Conservation (phyloP, 2,888 invertebrate species). For the Plebejus melissa region DNA sequence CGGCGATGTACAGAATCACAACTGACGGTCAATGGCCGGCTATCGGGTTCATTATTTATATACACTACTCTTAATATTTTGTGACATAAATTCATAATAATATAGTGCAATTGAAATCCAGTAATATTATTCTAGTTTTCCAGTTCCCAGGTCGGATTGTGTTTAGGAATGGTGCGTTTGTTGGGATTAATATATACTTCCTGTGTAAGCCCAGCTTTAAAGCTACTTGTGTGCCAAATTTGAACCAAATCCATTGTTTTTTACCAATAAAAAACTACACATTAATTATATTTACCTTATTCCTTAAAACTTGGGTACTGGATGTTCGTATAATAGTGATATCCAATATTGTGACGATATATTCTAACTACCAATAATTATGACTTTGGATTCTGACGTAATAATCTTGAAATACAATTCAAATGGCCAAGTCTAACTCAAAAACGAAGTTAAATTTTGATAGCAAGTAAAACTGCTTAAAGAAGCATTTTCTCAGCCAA, state of each 20-base stretch:
- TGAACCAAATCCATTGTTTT: constrained; percentile 2
- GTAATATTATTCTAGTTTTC: constrained; percentile 6
- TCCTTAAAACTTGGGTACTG: background rate
- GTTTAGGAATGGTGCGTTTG: background rate
- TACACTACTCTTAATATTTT: background rate
- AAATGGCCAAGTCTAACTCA: background rate
- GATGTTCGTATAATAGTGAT: background rate
- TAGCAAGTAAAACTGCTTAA: background rate
- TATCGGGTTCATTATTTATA: background rate
- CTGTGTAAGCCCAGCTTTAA: constrained; percentile 4
- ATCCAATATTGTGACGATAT: background rate
- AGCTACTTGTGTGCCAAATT: constrained; percentile 10
- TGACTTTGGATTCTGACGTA: background rate
- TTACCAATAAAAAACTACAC: constrained; percentile 6
- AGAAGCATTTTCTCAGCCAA: background rate
- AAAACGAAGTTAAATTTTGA: background rate
- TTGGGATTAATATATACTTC: background rate
- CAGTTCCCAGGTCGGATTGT: background rate
- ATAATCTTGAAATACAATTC: background rate
- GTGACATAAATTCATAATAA: background rate
- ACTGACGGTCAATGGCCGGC: background rate
- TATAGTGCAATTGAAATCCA: background rate
- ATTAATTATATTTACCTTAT: background rate
- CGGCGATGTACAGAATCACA: background rate
- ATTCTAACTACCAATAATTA: background rate